These are phyloP conservation scores for Mya arenaria DNA, from an alignment of 1,140 invertebrate genomes.

Conservation along the genomic window DNA sequence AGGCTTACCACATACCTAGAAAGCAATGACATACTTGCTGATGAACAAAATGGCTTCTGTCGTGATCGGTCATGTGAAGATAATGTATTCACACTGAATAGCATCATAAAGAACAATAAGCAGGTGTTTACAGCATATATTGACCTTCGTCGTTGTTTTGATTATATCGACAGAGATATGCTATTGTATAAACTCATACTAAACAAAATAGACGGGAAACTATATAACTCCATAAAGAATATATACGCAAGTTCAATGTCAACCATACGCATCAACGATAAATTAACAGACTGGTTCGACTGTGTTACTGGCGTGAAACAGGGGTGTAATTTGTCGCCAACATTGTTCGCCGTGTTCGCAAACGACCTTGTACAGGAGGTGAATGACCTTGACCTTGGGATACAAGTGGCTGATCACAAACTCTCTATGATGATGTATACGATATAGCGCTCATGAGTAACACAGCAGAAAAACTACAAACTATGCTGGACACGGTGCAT, in stretches of 20 bases:
- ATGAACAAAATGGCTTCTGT: slow-evolving; percentile 43
- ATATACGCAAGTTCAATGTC: neutral
- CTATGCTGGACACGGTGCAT: slow-evolving; percentile 5
- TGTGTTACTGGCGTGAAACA: neutral
- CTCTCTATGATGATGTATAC: slow-evolving; percentile 27
- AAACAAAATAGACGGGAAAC: slow-evolving; percentile 16
- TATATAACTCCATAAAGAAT: slow-evolving; percentile 15
- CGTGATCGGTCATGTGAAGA: slow-evolving; percentile 30
- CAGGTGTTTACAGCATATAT: slow-evolving; percentile 7
- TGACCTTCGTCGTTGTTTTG: slow-evolving; percentile 1
- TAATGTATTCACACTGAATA: slow-evolving; percentile 29
- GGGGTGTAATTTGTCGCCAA: slow-evolving; percentile 28
- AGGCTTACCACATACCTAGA: slow-evolving; percentile 28
- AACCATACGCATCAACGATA: neutral
- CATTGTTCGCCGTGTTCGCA: neutral
- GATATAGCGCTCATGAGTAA: slow-evolving; percentile 17
- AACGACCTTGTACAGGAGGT: slow-evolving; percentile 17
- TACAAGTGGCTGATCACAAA: slow-evolving; percentile 3
- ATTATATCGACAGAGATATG: slow-evolving; percentile 2
- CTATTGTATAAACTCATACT: slow-evolving; percentile 32
- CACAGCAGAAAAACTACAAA: neutral
- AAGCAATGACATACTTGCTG: slow-evolving; percentile 16
- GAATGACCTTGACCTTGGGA: neutral
- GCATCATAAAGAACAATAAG: slow-evolving; percentile 36
- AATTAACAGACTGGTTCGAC: neutral